Evolutionary conservation across 2,113 vertebrate genomes (phyloP).

Genomic region (Hydropotes inermis): DNA sequence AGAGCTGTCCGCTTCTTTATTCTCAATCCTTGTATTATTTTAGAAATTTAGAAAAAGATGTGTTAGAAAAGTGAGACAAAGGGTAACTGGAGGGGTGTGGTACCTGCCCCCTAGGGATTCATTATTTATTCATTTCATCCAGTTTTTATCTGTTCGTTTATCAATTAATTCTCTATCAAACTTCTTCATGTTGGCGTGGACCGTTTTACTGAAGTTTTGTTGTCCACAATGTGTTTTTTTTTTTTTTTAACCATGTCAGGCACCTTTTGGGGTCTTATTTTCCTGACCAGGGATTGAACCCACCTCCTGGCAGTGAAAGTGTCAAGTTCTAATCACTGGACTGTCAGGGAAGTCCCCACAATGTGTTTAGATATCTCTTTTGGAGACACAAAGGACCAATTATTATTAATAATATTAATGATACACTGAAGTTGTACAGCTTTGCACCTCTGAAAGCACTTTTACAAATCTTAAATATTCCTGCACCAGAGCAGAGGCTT

Average conservation of each 20-base stretch:
- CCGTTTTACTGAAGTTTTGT: not conserved
- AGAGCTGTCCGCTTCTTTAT: not conserved
- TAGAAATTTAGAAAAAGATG: not conserved
- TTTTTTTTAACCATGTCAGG: not conserved
- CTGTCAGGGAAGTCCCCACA: not conserved
- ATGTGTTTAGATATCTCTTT: not conserved
- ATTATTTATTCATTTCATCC: not conserved
- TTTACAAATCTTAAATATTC: not conserved
- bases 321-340: not conserved
- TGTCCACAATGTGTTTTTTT: not conserved
- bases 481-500: not conserved
- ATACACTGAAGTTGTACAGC: not conserved
- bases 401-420: not conserved
- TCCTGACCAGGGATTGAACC: not conserved
- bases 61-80: not conserved
- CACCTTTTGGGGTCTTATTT: not conserved
- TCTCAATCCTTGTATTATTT: not conserved
- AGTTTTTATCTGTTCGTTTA: not conserved
- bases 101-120: rapidly evolving
- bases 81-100: not conserved
- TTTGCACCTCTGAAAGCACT: not conserved
- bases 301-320: not conserved
- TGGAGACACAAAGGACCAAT: not conserved
- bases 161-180: too few relatives aligned
- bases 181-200: not conserved